Evolutionary conservation across 2,888 invertebrate genomes (phyloP).

Genomic region (Leptodirus hochenwartii): DNA sequence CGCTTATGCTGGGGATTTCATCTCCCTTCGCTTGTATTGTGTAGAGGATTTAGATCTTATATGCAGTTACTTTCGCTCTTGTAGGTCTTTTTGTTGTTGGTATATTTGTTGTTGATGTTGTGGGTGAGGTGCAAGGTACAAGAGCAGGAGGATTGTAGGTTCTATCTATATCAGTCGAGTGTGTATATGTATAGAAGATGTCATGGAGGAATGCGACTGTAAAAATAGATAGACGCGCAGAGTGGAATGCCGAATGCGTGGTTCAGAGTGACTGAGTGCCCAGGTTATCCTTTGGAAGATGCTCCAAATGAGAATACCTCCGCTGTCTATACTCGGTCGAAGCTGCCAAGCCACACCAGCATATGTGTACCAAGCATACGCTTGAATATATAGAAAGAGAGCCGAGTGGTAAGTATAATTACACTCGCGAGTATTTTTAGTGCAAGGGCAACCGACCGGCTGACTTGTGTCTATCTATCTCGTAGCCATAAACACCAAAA

Average conservation of each 20-base stretch:
- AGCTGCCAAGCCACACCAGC: constrained; percentile 28
- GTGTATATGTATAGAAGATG: background rate
- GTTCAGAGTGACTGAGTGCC: constrained; percentile 21
- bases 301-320: constrained; percentile 26
- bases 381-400: too few relatives aligned
- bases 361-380: constrained; percentile 23
- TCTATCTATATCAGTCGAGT: background rate
- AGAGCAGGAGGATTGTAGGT: background rate
- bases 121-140: background rate
- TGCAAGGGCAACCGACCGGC: constrained; percentile 28
- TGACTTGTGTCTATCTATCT: too few relatives aligned
- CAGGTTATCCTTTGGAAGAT: constrained; percentile 25
- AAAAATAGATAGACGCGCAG: constrained; percentile 21
- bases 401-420: constrained; percentile 28
- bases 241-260: constrained; percentile 19
- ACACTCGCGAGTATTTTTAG: constrained; percentile 28
- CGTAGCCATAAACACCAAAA: too few relatives aligned
- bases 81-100: constrained; percentile 4
- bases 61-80: background rate
- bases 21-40: constrained; percentile 8
- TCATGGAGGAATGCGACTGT: constrained; percentile 13
- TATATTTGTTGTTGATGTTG: background rate
- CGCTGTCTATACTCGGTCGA: constrained; percentile 16
- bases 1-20: too few relatives aligned
- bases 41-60: background rate